Evolutionary conservation across 2,888 invertebrate genomes (phyloP).

Genomic region (Nemapogon koenigi): DNA sequence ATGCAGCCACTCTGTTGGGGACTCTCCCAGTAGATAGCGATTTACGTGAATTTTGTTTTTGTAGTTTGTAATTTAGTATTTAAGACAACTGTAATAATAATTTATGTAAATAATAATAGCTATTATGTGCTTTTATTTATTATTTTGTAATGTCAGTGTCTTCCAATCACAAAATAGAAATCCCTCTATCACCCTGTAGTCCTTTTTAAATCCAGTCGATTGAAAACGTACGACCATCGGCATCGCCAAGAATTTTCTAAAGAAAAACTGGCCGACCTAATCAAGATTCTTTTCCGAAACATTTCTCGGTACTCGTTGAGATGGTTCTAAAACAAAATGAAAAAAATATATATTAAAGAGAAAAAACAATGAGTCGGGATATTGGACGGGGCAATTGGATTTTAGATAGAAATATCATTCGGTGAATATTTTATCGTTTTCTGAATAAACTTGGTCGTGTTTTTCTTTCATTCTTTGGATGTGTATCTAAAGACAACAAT

Average conservation of each 20-base stretch:
- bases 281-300: slow-evolving; percentile 28
- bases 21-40: no score
- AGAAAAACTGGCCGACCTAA: slow-evolving; percentile 18
- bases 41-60: no score
- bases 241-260: neutral
- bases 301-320: slow-evolving; percentile 21
- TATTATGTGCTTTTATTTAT: no score
- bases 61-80: no score
- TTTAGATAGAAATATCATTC: slow-evolving; percentile 2
- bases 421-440: slow-evolving; percentile 8
- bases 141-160: no score
- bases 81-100: no score
- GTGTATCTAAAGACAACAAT: neutral
- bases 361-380: slow-evolving; percentile 5
- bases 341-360: neutral
- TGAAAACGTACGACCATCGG: neutral
- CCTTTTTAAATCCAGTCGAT: neutral
- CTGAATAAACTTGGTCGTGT: slow-evolving; percentile 3
- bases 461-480: slow-evolving; percentile 2
- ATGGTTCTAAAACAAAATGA: neutral
- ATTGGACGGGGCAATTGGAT: slow-evolving; percentile 3
- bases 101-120: no score
- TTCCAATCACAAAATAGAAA: no score
- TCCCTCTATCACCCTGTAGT: slow-evolving; percentile 1
- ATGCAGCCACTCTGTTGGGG: no score